Base-by-base conservation (phyloP, 2,113 vertebrate genomes). In the Struthio camelus region DNA sequence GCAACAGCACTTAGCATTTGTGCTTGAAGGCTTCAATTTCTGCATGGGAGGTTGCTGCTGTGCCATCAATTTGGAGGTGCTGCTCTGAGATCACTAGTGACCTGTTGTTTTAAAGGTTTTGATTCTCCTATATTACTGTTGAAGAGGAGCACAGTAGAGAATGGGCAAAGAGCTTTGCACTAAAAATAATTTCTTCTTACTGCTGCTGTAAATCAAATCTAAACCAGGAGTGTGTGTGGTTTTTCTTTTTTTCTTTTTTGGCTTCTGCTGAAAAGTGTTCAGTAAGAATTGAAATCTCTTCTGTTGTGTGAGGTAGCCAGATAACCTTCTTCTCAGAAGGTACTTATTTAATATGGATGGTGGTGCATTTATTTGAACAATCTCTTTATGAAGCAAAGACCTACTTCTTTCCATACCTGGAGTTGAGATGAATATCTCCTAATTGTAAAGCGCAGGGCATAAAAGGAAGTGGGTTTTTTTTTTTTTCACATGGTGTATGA, bases 81-180 rank as follows among this genome's bases (percentile, higher is more conserved):
- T 51, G n/a, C 67, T 89, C 56, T 5, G n/a, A 42, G 32, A 9
- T 72, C 79, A 2, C 54, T 4, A 7, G 19, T 20, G 58, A 38
- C 36, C 42, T 8, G 13, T 69, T 27, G 54, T 42, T 77, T 16
- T n/a, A 76, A 72, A 44, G 89, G 36, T 28, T 65, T 56, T 46
- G n/a, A 1, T 73, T 79, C 36, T 72, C 28, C 56, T 50, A 38
- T 0, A 0, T 17, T 18, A 0, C 53, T n/a, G 22, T 3, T 58
- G 36, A 75, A 40, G 27, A 10, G 16, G 15, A 14, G 44, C 48
- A 9, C 30, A 6, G 46, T 5, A 3, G 4, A 38, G 62, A 44
- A 22, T 2, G 59, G 62, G 1, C 53, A 16, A 44, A 67, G 25
- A 58, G 38, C 70, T 34, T 15, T 14, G 51, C 9, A 0, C 28